phyloP scores from a whole-genome alignment of 2,113 vertebrate genomes.

The Callopanchax toddi region DNA sequence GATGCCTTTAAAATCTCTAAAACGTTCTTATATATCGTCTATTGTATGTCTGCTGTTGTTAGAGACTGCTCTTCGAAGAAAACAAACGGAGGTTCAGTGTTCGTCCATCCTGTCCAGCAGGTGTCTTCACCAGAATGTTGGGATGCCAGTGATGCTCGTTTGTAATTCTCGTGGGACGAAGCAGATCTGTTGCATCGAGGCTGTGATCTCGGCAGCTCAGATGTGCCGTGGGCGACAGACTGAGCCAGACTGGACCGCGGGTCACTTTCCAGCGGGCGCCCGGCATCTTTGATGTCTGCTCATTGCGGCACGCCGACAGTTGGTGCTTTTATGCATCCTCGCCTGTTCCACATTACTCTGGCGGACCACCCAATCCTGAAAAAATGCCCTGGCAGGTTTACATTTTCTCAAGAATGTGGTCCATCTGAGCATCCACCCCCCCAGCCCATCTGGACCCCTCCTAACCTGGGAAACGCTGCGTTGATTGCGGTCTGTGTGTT shows the following conservation, averaged over 20 bases:
- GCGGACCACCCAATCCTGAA: constrained; percentile 73
- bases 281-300: constrained; percentile 69
- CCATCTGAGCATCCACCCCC: constrained; percentile 48
- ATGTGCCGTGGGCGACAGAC: constrained; percentile 41
- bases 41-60: too few species aligned
- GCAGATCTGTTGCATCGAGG: constrained; percentile 41
- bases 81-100: neutral
- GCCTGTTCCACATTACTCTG: constrained; percentile 41
- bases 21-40: too few species aligned
- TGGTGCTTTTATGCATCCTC: constrained; percentile 59
- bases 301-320: constrained; percentile 59
- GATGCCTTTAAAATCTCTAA: too few species aligned
- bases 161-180: constrained; percentile 44
- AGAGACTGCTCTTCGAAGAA: too few species aligned
- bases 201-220: constrained; percentile 49
- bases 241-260: constrained; percentile 42
- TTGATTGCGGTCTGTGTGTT: constrained; percentile 26
- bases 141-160: constrained; percentile 48
- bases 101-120: constrained; percentile 17
- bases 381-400: constrained; percentile 66
- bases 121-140: constrained; percentile 36
- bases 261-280: constrained; percentile 51
- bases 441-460: constrained; percentile 76
- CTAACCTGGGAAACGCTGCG: constrained; percentile 54
- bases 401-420: constrained; percentile 69